A percentile compares a stretch with the other conserved stretches of the same genome.
Conservation (phyloP, 2,113 vertebrate genomes). For the Zosterops lateralis region DNA sequence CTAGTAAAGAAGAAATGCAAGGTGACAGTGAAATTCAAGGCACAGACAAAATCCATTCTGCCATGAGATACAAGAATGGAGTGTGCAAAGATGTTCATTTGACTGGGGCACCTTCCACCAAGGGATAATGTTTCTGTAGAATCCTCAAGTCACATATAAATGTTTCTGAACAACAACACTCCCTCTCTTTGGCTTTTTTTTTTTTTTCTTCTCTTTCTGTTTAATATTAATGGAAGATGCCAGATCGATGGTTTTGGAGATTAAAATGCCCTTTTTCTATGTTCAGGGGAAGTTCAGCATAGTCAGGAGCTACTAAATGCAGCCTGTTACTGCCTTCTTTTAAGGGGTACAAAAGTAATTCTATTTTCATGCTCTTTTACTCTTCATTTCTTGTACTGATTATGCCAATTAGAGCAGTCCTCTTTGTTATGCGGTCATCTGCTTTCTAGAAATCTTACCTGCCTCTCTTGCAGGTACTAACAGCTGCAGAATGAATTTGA, state of each 20-base stretch:
- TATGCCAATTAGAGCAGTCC: background rate
- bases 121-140: background rate
- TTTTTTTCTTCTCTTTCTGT: too few relatives aligned
- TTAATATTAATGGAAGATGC: background rate
- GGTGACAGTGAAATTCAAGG: background rate
- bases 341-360: background rate
- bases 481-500: background rate
- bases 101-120: background rate
- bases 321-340: background rate
- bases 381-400: slow-evolving; percentile 25
- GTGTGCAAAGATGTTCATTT: background rate
- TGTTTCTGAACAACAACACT: background rate
- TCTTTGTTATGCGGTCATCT: background rate
- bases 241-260: background rate
- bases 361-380: background rate
- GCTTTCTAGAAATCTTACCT: slow-evolving; percentile 15
- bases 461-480: slow-evolving; percentile 1
- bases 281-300: background rate
- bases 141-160: background rate
- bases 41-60: background rate
- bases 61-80: rapidly evolving
- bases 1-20: background rate
- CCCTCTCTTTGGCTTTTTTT: rapidly evolving
- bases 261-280: background rate
- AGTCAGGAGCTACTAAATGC: background rate